Evolutionary conservation across 1,140 invertebrate species (phyloP).

Genomic region (Ostrea edulis): DNA sequence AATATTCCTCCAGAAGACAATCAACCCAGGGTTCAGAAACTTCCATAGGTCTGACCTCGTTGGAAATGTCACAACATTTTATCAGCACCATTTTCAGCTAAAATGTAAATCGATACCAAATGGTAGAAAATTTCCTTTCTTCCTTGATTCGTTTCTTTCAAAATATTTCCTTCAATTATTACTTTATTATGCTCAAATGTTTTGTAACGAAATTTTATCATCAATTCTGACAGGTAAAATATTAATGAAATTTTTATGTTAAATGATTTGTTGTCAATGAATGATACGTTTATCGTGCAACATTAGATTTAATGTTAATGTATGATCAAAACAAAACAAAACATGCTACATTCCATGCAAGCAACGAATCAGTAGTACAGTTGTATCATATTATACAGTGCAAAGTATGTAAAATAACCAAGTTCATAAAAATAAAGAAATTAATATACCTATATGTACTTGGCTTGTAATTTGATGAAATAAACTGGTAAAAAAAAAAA

Average conservation of each 20-base stretch:
- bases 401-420: not conserved
- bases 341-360: conserved; percentile 7
- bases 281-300: too few species aligned
- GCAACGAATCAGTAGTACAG: not conserved
- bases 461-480: not conserved
- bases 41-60: conserved; percentile 80
- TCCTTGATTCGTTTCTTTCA: not conserved
- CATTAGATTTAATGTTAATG: too few species aligned
- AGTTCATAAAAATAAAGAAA: not conserved
- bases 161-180: not conserved
- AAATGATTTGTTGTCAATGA: too few species aligned
- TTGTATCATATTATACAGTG: not conserved
- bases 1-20: conserved; percentile 80
- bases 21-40: conserved; percentile 80
- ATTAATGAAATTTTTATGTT: too few species aligned
- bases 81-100: conserved; percentile 80
- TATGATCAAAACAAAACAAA: not conserved
- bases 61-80: conserved; percentile 80
- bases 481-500: not conserved
- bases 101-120: conserved; percentile 37
- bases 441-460: not conserved
- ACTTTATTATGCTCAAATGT: not conserved
- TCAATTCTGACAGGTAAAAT: too few species aligned
- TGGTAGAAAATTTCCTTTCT: not conserved
- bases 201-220: not conserved